Evolutionary conservation across 1,140 invertebrate genomes (phyloP).

Genomic region (Trachymyrmex cornetzi): DNA sequence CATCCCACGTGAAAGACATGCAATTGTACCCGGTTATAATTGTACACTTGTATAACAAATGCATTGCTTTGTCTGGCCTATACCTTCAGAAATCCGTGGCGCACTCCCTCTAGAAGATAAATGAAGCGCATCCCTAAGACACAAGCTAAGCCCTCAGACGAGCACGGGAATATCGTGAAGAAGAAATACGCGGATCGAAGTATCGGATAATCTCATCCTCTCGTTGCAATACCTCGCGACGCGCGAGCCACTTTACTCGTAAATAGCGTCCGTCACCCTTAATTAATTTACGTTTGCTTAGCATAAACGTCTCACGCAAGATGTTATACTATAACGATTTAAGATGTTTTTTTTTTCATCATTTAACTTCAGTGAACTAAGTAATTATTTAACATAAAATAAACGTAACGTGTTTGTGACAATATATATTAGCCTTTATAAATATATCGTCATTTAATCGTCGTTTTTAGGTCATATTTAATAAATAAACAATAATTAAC

Average conservation of each 20-base stretch:
- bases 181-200: constrained; percentile 16
- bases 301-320: background rate
- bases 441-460: too few relatives aligned
- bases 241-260: constrained; percentile 9
- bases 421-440: too few relatives aligned
- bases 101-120: background rate
- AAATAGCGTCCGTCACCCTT: constrained; percentile 25
- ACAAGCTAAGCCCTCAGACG: background rate
- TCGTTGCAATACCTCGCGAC: background rate
- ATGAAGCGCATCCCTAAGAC: background rate
- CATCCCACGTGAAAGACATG: background rate
- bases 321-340: too few relatives aligned
- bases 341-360: too few relatives aligned
- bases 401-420: too few relatives aligned
- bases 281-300: constrained; percentile 63
- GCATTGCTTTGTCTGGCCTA: background rate
- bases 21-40: constrained; percentile 22
- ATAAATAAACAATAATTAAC: too few relatives aligned
- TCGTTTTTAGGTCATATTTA: too few relatives aligned
- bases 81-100: background rate
- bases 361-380: too few relatives aligned
- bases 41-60: constrained; percentile 17
- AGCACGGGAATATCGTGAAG: background rate
- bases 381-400: too few relatives aligned
- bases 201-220: constrained; percentile 28